Evolutionary conservation across 2,797 vertebrate genomes (phyloP), one percentile per base, ranked within the genome.

Genomic region (Apodemus agrarius): DNA sequence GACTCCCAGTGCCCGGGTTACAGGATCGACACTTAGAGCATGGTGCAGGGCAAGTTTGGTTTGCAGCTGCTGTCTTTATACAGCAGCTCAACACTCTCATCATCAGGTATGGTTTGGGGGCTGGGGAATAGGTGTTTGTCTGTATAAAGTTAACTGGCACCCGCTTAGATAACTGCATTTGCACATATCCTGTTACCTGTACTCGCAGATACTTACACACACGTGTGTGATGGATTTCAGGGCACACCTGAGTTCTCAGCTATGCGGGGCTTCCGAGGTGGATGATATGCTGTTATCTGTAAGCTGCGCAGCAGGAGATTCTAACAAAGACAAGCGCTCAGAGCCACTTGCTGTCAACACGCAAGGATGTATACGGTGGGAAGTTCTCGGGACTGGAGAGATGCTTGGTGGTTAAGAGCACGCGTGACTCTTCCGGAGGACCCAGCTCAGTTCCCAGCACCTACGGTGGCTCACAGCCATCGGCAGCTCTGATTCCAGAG

Each of bases 341-440:
- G 80, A 84, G 89, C 40, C 57, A 78, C 61, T 95, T 61, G 37
- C 69, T 96, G 84, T 93, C 95, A 93, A 93, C 91, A 93, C 78
- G 81, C 31, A 85, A 29, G 92, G 92, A 90, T 65, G 43, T 93
- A 89, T 5, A 94, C 91, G 29, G 34, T 80, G 72, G 26, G 4
- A 61, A 34, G 94, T 91, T 95, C 92, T 96, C 40, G 0, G 43
- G 61, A 31, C 82, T 34, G 29, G 61, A 67, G 61, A 67, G 61
- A 49, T n/a, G 40, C 43, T 31, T 29, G 12, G 14, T 65, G 81
- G 81, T 21, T 63, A 63, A 11, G 16, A 34, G 1, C 40, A 7
- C 82, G 34, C 22, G 54, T 13, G 14, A 6, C 21, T 65, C 40
- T 67, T 49, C 82, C 19, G 22, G 40, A 34, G 40, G 43, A 34